Evolutionary conservation across 1,140 invertebrate species (phyloP).

Genomic region (Ceratoteleas bidentatus): DNA sequence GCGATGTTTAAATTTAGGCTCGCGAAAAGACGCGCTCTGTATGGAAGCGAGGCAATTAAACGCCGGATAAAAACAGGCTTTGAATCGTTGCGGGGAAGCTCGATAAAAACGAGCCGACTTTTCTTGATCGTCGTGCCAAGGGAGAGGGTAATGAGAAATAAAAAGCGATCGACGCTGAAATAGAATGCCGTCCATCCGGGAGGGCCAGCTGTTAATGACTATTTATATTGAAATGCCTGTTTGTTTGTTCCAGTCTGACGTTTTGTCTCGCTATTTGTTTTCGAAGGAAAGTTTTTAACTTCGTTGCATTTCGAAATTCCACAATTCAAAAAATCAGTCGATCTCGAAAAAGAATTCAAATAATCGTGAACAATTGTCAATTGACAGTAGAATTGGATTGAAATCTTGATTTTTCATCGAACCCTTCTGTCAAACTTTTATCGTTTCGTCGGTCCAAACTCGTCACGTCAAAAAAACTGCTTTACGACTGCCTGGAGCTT

Average conservation of each 20-base stretch:
- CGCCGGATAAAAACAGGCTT: slow-evolving; percentile 55
- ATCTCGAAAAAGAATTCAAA: too few relatives aligned
- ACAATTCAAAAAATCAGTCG: not conserved
- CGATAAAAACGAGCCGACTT: slow-evolving; percentile 57
- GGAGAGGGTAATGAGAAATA: slow-evolving; percentile 42
- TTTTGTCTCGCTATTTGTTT: not conserved
- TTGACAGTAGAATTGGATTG: too few relatives aligned
- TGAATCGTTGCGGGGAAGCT: slow-evolving; percentile 51
- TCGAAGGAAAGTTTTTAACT: too few relatives aligned
- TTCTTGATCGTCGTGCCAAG: slow-evolving; percentile 48
- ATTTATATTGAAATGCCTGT: slow-evolving; percentile 41
- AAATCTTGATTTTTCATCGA: too few relatives aligned
- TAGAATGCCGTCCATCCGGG: slow-evolving; percentile 53
- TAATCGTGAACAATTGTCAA: too few relatives aligned
- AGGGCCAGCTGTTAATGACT: slow-evolving; percentile 62
- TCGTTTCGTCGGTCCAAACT: too few relatives aligned
- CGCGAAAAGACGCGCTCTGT: slow-evolving; percentile 53
- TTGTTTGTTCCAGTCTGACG: slow-evolving; percentile 4
- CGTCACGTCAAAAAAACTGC: too few relatives aligned
- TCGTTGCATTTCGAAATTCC: not conserved
- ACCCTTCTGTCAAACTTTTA: too few relatives aligned
- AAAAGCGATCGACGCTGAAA: slow-evolving; percentile 54
- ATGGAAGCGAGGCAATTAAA: slow-evolving; percentile 49
- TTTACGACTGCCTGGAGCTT: too few relatives aligned
- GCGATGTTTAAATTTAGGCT: slow-evolving; percentile 38